phyloP scores from a whole-genome alignment of 2,888 invertebrate species.

The Stictocephala bisonia region DNA sequence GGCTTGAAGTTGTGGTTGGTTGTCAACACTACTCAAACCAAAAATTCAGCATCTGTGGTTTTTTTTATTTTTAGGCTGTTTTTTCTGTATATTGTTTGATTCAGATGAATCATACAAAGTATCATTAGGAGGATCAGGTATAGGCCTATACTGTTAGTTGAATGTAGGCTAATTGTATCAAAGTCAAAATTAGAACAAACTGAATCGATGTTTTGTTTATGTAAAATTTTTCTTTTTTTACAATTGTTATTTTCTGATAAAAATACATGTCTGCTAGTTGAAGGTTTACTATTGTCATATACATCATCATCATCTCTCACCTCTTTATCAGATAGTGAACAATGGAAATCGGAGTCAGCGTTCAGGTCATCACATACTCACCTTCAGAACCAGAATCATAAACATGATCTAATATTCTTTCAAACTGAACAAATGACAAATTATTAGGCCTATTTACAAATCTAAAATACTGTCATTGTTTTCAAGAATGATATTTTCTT shows the following conservation, averaged over 20 bases:
- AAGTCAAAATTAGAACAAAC: neutral
- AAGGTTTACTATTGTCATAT: neutral
- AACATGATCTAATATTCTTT: constrained; percentile 18
- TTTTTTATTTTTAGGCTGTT: constrained; percentile 20
- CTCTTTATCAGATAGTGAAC: neutral
- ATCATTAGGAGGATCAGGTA: constrained; percentile 9
- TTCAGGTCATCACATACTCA: neutral
- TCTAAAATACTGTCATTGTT: no score
- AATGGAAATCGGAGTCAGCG: no score
- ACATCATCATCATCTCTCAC: neutral
- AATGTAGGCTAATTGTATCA: neutral
- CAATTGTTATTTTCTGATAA: neutral
- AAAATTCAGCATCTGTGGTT: constrained; percentile 7
- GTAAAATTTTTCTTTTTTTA: constrained; percentile 10
- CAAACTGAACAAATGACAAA: neutral
- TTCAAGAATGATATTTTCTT: no score
- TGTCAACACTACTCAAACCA: constrained; percentile 31
- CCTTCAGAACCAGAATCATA: constrained; percentile 31
- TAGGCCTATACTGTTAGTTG: neutral
- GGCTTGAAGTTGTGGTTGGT: constrained; percentile 23
- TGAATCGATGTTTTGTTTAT: no score
- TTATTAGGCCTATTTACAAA: neutral
- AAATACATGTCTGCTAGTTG: constrained; percentile 2
- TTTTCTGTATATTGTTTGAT: constrained; percentile 6
- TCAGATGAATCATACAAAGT: constrained; percentile 1